Percentiles rank a stretch among this genome's conserved stretches.
phyloP scores from a whole-genome alignment of 2,113 vertebrate species.

The Emydocephalus ijimae region DNA sequence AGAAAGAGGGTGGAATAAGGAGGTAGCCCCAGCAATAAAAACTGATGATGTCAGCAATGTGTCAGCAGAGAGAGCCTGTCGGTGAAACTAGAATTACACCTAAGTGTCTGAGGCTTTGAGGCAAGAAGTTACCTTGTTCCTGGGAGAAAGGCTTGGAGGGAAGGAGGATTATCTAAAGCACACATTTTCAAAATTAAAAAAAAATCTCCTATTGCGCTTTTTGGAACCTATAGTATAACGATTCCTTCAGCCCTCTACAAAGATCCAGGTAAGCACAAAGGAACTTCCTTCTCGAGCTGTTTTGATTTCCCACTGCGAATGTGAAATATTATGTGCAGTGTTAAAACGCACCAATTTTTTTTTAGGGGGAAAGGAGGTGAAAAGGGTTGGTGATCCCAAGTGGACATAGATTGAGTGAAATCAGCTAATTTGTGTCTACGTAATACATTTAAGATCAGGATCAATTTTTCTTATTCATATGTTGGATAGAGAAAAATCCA shows the following conservation, averaged over 20 bases:
- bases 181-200: not conserved
- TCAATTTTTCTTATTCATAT: not conserved
- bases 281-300: not conserved
- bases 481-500: not conserved
- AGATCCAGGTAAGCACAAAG: slow-evolving; percentile 54
- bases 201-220: not conserved
- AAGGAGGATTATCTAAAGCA: not conserved
- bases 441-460: not conserved
- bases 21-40: slow-evolving; percentile 46
- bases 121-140: not conserved
- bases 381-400: not conserved
- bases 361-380: too few relatives aligned
- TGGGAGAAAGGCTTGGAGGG: not conserved
- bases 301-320: not conserved
- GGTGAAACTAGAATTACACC: slow-evolving; percentile 81
- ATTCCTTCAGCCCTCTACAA: not conserved
- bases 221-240: slow-evolving; percentile 38
- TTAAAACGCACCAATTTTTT: not conserved
- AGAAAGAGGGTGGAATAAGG: slow-evolving; percentile 50
- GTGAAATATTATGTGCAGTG: not conserved
- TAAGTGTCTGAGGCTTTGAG: slow-evolving; percentile 61
- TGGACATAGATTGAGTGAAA: not conserved
- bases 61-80: slow-evolving; percentile 71
- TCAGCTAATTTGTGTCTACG: not conserved
- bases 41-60: slow-evolving; percentile 77